phyloP scores from a whole-genome alignment of 2,888 invertebrate species.

The Sinopyrophorus schimmeli region DNA sequence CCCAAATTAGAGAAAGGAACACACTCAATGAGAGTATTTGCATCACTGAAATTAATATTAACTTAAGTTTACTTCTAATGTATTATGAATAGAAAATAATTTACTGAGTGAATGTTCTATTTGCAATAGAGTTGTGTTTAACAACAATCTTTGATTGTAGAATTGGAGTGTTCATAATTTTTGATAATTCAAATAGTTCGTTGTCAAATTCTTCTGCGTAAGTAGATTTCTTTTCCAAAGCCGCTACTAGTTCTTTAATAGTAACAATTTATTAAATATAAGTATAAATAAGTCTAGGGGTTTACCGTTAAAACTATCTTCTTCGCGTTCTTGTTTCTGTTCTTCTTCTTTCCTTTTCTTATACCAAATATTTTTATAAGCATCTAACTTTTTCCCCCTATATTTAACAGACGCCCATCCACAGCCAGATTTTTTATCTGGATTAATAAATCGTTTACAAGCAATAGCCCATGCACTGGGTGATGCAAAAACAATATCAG shows the following conservation, averaged over 20 bases:
- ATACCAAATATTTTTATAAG: slow-evolving; percentile 85
- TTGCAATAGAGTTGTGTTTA: slow-evolving; percentile 75
- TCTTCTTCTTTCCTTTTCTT: slow-evolving; percentile 61
- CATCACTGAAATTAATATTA: slow-evolving; percentile 65
- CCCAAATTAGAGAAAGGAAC: slow-evolving; percentile 85
- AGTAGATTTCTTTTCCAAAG: slow-evolving; percentile 17
- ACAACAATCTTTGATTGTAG: slow-evolving; percentile 68
- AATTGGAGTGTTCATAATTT: slow-evolving; percentile 32
- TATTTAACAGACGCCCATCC: slow-evolving; percentile 93
- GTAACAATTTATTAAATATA: too few relatives aligned
- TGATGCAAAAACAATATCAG: slow-evolving; percentile 83
- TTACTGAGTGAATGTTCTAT: slow-evolving; percentile 77
- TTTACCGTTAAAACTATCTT: slow-evolving; percentile 36
- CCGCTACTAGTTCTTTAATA: too few relatives aligned
- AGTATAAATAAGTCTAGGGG: too few relatives aligned
- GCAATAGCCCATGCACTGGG: slow-evolving; percentile 94
- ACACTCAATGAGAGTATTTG: slow-evolving; percentile 86
- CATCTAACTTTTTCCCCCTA: slow-evolving; percentile 83
- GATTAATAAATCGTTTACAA: slow-evolving; percentile 88
- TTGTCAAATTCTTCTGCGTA: slow-evolving; percentile 23
- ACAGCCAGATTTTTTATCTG: slow-evolving; percentile 89
- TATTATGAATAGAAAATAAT: too few relatives aligned
- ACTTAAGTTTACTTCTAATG: background rate
- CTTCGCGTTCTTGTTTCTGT: slow-evolving; percentile 46
- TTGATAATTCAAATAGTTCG: slow-evolving; percentile 26